Base-by-base conservation (phyloP, 2,888 invertebrate genomes). In the Yponomeuta plumbellus region DNA sequence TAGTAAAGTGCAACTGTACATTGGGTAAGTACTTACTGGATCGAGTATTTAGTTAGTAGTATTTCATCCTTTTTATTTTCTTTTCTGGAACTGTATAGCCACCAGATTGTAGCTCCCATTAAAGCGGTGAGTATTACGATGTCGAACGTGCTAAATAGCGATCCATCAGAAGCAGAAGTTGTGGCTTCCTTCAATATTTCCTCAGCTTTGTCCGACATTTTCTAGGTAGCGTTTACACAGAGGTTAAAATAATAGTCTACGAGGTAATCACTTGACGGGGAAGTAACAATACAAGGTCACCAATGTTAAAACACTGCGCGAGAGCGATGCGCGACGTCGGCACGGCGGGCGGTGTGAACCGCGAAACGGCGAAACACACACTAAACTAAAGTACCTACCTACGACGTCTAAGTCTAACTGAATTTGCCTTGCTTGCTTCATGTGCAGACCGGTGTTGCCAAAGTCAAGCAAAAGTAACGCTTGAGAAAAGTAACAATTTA, bases 1-100 rank as follows among this genome's bases (percentile, higher is more conserved):
- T n/a, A n/a, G n/a, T n/a, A n/a, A n/a, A n/a, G n/a, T n/a, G n/a
- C n/a, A n/a, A n/a, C n/a, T n/a, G n/a, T n/a, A n/a, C n/a, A n/a
- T n/a, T n/a, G n/a, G n/a, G n/a, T n/a, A n/a, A n/a, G 67, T 71
- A 94, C 96, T 95, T 92, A 97, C 97, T 97, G 97, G 81, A 97
- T 97, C 39, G 97, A 95, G 86, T 97, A 97, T 88, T 96, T 96
- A 71, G 94, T 92, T 1, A 95, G 92, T 57, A 93, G 84, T 71
- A 94, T 93, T 73, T 95, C 95, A 74, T 94, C 93, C 79, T 95
- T 95, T 81, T 95, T 95, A 78, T 94, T 95, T 78, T 94, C 96
- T 74, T 94, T 93, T 76, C 91, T 93, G 71, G 90, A 90, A 74
- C 81, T 90, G 70, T 92, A 92, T 61, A 97, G 88, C 94, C 96